These are phyloP conservation scores for Cephus sareptanus DNA, from an alignment of 2,888 invertebrate genomes.

Conservation along the genomic window DNA sequence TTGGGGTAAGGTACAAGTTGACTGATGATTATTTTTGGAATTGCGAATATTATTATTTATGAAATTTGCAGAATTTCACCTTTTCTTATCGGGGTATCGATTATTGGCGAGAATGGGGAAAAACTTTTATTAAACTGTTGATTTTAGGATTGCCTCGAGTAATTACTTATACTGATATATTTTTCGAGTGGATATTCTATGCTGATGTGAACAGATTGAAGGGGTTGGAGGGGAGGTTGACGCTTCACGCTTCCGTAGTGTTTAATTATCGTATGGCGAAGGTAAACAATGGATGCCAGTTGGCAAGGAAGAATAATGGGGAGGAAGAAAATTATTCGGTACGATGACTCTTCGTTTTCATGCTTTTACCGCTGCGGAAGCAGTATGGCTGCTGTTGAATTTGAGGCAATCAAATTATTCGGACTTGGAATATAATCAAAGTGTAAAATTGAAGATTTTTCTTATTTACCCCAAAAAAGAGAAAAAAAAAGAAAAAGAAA, in stretches of 20 bases:
- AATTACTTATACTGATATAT: background rate
- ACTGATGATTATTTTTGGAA: background rate
- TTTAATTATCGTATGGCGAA: background rate
- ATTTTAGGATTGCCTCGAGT: background rate
- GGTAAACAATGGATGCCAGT: background rate
- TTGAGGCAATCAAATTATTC: constrained; percentile 22
- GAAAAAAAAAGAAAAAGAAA: background rate
- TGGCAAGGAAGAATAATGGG: constrained; percentile 1
- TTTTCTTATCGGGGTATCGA: background rate
- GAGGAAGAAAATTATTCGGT: constrained; percentile 21
- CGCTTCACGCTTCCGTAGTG: background rate
- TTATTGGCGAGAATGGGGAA: background rate
- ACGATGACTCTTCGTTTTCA: constrained; percentile 26
- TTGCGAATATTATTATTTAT: background rate
- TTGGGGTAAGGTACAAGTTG: background rate
- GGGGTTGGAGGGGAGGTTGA: background rate
- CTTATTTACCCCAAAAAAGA: background rate
- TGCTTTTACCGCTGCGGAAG: constrained; percentile 4
- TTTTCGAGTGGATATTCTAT: background rate
- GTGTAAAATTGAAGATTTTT: background rate
- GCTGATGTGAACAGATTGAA: background rate
- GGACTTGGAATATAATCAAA: background rate
- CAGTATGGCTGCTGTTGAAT: constrained; percentile 1
- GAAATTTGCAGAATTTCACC: background rate
- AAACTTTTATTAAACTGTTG: background rate